phyloP scores from a whole-genome alignment of 2,113 vertebrate species.

The Pithys albifrons region DNA sequence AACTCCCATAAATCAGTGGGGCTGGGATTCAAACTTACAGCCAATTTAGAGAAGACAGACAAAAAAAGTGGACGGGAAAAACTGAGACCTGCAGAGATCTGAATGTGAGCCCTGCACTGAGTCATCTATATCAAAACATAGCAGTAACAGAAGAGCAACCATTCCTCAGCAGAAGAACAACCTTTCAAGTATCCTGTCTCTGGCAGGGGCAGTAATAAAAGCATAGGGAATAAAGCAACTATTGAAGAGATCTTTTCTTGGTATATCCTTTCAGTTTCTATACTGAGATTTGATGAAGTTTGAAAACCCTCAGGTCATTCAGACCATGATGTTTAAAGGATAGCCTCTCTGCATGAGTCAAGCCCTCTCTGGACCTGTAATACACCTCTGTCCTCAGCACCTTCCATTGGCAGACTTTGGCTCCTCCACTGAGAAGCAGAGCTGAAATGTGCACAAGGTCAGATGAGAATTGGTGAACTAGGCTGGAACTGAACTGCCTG shows the following conservation, averaged over 20 bases:
- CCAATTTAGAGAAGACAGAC: constrained; percentile 46
- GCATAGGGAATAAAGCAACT: background rate
- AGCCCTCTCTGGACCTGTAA: constrained; percentile 10
- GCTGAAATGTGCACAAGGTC: constrained; percentile 4
- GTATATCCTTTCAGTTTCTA: constrained; percentile 31
- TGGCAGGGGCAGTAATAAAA: constrained; percentile 41
- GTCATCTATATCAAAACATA: constrained; percentile 53
- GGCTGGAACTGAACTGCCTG: constrained; percentile 18
- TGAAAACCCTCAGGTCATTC: constrained; percentile 22
- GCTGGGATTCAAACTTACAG: constrained; percentile 1
- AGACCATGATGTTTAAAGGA: constrained; percentile 24
- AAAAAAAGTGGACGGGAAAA: constrained; percentile 23
- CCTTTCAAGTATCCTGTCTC: constrained; percentile 52
- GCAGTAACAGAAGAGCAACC: constrained; percentile 38
- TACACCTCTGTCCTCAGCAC: background rate
- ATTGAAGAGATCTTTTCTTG: constrained; percentile 26
- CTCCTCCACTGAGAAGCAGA: background rate
- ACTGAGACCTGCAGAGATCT: constrained; percentile 50
- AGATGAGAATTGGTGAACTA: background rate
- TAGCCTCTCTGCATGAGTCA: background rate
- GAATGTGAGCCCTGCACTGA: constrained; percentile 40
- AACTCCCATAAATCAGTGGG: constrained; percentile 48
- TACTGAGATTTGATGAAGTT: constrained; percentile 1
- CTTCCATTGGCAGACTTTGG: background rate
- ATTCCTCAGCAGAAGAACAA: constrained; percentile 45